These are phyloP conservation scores for Gryllus longicercus DNA, from an alignment of 2,888 invertebrate species.

Conservation along the genomic window DNA sequence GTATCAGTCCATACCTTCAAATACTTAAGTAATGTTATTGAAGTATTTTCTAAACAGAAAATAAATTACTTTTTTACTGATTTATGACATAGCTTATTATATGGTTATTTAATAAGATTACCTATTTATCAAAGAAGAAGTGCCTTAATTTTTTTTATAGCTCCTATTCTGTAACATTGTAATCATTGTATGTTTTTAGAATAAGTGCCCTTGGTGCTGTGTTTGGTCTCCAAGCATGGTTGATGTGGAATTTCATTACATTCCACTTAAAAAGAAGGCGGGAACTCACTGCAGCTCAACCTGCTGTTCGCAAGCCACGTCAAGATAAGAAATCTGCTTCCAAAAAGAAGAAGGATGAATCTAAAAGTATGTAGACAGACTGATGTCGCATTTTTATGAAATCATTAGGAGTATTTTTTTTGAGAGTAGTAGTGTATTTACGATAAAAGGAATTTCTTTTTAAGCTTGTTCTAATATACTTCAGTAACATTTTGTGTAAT, in stretches of 20 bases:
- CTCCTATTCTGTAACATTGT: constrained; percentile 18
- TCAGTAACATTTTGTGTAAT: not conserved
- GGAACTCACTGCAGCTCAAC: constrained; percentile 50
- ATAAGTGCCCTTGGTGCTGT: constrained; percentile 72
- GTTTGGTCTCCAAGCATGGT: constrained; percentile 74
- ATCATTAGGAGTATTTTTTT: constrained; percentile 30
- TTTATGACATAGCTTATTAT: not conserved
- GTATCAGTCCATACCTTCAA: no score
- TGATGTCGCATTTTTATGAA: constrained; percentile 4
- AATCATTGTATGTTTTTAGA: constrained; percentile 47
- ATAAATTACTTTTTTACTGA: not conserved
- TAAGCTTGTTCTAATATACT: not conserved
- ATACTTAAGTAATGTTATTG: no score
- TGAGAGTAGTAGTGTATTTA: constrained; percentile 4
- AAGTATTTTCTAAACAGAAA: no score
- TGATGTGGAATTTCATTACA: constrained; percentile 87
- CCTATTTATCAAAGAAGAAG: no score
- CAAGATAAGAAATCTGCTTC: constrained; percentile 57
- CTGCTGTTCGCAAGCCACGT: constrained; percentile 44
- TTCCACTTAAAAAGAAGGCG: constrained; percentile 76
- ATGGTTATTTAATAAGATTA: no score
- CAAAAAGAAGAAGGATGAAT: constrained; percentile 54
- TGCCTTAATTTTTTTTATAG: not conserved
- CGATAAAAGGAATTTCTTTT: not conserved
- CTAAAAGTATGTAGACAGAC: constrained; percentile 33